phyloP scores from a whole-genome alignment of 2,113 vertebrate species.

The Phyllostomus hastatus region DNA sequence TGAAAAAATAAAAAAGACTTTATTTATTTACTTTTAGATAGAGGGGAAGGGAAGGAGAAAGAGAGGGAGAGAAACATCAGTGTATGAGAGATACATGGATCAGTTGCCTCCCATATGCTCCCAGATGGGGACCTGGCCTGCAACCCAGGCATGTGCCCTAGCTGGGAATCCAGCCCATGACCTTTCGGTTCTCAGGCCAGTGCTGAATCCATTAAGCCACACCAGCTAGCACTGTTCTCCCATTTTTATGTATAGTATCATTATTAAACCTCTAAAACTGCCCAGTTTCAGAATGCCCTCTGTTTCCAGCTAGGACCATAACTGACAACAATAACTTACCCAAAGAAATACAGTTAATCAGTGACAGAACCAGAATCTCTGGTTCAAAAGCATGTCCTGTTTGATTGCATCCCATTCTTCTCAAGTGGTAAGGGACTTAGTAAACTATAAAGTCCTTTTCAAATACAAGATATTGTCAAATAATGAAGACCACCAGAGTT shows the following conservation, averaged over 20 bases:
- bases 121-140: too few species aligned
- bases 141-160: too few species aligned
- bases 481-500: background rate
- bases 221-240: too few species aligned
- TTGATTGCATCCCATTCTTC: background rate
- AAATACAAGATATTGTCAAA: background rate
- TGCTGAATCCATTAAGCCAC: too few species aligned
- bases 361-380: background rate
- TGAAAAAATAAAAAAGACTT: too few species aligned
- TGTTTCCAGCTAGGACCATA: background rate
- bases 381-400: constrained; percentile 1
- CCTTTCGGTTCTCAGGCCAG: too few species aligned
- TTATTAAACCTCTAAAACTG: background rate
- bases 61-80: too few species aligned
- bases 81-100: too few species aligned
- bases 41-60: too few species aligned
- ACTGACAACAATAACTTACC: background rate
- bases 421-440: background rate
- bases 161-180: too few species aligned
- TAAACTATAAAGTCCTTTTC: background rate
- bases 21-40: too few species aligned
- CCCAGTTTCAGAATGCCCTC: background rate
- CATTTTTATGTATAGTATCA: background rate
- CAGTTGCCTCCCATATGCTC: too few species aligned
- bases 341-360: background rate